Base-by-base conservation (phyloP, 2,113 vertebrate species). In the Seriola dumerili region DNA sequence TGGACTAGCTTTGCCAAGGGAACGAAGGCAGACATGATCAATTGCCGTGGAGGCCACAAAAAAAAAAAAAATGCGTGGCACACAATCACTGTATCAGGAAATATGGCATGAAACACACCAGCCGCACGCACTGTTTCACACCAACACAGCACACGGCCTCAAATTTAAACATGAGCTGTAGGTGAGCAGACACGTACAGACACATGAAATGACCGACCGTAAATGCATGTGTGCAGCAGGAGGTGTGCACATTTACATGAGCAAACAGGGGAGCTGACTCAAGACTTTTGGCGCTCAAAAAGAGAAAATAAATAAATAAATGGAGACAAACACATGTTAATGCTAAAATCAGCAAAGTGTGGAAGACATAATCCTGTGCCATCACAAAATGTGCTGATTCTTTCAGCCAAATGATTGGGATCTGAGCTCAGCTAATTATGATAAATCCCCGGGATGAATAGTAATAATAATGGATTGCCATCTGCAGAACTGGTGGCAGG, bases 401-500 rank as follows among this genome's bases (percentile, higher is more conserved):
- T 80, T 46, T 78, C 23, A 72, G 73, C 48, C 65, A 86, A 76
- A 84, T 80, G 75, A 89, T 88, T 84, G 70, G 63, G 67, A 89
- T 86, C 58, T 82, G 75, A 89, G 64, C 83, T 80, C 72, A 54
- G 78, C 69, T 89, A 91, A 94, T 92, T 80, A 85, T 83, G 73
- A 90, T 83, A 74, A 90, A 90, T 91, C 83, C 73, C 61, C 7
- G 5, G 62, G 80, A 93, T 77, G 82, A 81, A 85, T 34, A 46
- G 63, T 40, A 52, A 79, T 87, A 84, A 84, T 81, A 85, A 84
- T 32, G 13, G 48, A 88, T 73, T 76, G 85, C 72, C 75, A 80
- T 92, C 76, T 85, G 77, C 78, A 73, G 54, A 72, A 38, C 67
- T 17, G 65, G 71, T 69, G 68, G 83, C 69, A 69, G 76, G 36